A percentile compares a stretch with the other conserved stretches of the same genome.
Evolutionary conservation across 1,140 invertebrate genomes (phyloP).

Genomic region (Orussus abietinus): DNA sequence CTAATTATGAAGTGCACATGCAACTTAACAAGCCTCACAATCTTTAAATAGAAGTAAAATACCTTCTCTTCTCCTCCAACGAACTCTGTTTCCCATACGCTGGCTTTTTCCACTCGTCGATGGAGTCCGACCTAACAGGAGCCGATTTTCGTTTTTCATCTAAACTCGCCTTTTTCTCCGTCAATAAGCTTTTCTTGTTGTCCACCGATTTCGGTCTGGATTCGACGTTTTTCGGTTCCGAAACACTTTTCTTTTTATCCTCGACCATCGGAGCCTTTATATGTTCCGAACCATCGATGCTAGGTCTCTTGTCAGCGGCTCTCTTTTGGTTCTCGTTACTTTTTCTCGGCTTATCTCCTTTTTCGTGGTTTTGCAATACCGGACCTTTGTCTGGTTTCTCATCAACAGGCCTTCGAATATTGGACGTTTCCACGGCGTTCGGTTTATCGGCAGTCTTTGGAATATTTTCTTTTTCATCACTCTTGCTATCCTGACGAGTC

Average conservation of each 20-base stretch:
- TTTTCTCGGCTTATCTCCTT: slow-evolving; percentile 19
- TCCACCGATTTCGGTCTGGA: slow-evolving; percentile 34
- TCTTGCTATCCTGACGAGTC: slow-evolving; percentile 36
- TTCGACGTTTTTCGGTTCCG: slow-evolving; percentile 26
- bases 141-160: slow-evolving; percentile 48
- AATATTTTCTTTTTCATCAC: slow-evolving; percentile 36
- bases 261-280: no score
- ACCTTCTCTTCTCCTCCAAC: slow-evolving; percentile 38
- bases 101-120: slow-evolving; percentile 37
- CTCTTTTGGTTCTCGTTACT: neutral
- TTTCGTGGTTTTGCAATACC: neutral
- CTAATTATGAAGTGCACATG: no score
- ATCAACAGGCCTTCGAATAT: neutral
- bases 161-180: slow-evolving; percentile 24
- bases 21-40: no score
- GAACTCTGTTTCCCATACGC: slow-evolving; percentile 37
- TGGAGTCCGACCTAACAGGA: slow-evolving; percentile 35
- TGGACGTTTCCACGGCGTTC: slow-evolving; percentile 21
- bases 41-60: slow-evolving; percentile 7
- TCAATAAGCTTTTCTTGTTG: slow-evolving; percentile 12
- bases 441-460: slow-evolving; percentile 27
- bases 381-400: neutral
- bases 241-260: no score
- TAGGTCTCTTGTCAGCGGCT: neutral
- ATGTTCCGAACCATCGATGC: no score